Evolutionary conservation across 2,888 invertebrate genomes (phyloP), one percentile per base, ranked within the genome.

Genomic region (Marasmarcha lunaedactyla): DNA sequence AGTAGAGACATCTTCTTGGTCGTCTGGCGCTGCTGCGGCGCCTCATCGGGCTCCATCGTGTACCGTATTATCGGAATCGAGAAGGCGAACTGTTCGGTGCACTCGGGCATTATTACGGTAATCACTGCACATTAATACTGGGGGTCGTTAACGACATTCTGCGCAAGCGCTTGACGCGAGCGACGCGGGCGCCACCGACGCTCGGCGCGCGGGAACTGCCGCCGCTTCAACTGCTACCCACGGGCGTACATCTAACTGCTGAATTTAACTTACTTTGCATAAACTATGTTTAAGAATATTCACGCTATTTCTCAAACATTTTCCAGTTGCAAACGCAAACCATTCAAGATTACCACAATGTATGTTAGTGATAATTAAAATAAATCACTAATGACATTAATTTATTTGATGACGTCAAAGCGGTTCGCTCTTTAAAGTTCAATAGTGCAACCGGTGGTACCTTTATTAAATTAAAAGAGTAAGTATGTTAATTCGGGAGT

Each of bases 11-110:
- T 76, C 56, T 81, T 83, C 54, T 83, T 83, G 44, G 67, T 59
- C 61, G 73, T 77, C 48, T 68, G 65, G 47, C 72, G 64, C 38
- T 73, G 68, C 9, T 48, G 48, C 25, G 64, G 48, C 41, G 59
- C 55, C 35, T 77, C 73, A 33, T 83, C 79, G n/a, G 72, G 59
- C 39, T 83, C 81, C 83, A 83, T 83, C 50, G 79, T 81, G 63
- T 77, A 83, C 15, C 73, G 55, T 54, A 83, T 83, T 46, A 81
- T 67, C 39, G 83, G 83, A 52, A 83, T 81, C 12, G 77, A 73
- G 47, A 83, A 81, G 14, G 69, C 54, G 41, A 77, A 70, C 20
- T 20, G 20, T 49, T 73, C 81, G 34, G 79, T 77, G 53, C 78
- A 81, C 76, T 81, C 83, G 38, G 83, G 83, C 83, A 83, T 83